phyloP scores from a whole-genome alignment of 1,140 invertebrate genomes.

The Zaprionus inermis region DNA sequence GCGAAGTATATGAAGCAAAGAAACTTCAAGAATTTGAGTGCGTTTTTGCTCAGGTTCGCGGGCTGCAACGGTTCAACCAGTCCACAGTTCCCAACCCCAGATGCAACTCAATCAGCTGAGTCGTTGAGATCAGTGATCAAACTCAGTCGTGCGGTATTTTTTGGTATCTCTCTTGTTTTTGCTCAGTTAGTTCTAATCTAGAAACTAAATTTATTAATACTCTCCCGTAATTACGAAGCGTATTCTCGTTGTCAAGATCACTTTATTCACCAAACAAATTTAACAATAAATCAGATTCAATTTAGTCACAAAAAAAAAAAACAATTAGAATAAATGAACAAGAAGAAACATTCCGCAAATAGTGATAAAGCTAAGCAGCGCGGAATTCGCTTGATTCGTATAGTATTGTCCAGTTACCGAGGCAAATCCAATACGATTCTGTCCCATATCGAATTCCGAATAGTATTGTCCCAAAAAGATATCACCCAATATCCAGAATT shows the following conservation, averaged over 20 bases:
- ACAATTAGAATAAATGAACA: background rate
- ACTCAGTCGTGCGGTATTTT: background rate
- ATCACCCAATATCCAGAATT: conserved; percentile 84
- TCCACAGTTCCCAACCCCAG: background rate
- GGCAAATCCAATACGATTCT: conserved; percentile 87
- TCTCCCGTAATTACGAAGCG: too few species aligned
- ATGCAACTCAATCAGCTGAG: conserved; percentile 42
- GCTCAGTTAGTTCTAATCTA: background rate
- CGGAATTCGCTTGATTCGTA: conserved; percentile 5
- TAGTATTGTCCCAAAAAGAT: conserved; percentile 89
- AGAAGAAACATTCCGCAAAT: background rate
- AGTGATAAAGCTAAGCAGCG: background rate
- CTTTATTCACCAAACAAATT: background rate
- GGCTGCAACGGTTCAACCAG: conserved; percentile 27
- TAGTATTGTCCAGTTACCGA: conserved; percentile 20
- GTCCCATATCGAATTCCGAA: conserved; percentile 88
- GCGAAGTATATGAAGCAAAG: conserved; percentile 29
- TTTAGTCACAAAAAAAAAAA: background rate
- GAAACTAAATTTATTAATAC: too few species aligned
- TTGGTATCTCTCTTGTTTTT: background rate
- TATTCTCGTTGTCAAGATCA: too few species aligned
- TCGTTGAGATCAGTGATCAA: background rate
- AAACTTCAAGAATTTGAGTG: background rate
- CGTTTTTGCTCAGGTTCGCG: background rate
- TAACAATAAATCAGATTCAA: background rate